Conservation (phyloP, 1,140 invertebrate species). For the Diorhabda elongata region DNA sequence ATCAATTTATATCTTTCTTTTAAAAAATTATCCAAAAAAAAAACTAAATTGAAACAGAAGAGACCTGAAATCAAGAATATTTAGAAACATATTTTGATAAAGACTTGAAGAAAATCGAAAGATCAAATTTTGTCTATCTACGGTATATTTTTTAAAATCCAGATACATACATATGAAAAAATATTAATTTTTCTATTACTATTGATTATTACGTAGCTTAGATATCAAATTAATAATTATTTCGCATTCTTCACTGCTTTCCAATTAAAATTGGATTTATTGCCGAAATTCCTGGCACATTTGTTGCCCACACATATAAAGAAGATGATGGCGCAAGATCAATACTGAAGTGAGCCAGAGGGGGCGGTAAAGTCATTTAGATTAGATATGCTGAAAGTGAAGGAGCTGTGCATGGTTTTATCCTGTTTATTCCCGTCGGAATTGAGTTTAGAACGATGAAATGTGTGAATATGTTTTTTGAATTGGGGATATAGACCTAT, state of each 20-base stretch:
- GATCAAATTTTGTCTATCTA: no score
- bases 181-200: no score
- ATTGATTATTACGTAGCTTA: no score
- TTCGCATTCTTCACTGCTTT: not conserved
- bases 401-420: not conserved
- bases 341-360: constrained; percentile 7
- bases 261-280: not conserved
- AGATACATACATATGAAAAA: no score
- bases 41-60: no score
- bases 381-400: not conserved
- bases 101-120: no score
- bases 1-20: no score
- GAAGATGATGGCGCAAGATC: not conserved
- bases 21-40: no score
- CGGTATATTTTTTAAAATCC: no score
- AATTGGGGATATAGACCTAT: not conserved
- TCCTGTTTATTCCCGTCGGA: not conserved
- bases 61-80: no score
- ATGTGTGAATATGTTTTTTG: not conserved
- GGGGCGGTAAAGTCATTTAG: constrained; percentile 13
- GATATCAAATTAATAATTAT: no score
- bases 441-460: constrained; percentile 3
- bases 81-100: no score
- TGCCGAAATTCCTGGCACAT: not conserved
- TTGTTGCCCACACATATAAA: not conserved